A percentile compares a stretch with the other conserved stretches of the same genome.
Evolutionary conservation across 2,113 vertebrate species (phyloP).

Genomic region (Solea solea): DNA sequence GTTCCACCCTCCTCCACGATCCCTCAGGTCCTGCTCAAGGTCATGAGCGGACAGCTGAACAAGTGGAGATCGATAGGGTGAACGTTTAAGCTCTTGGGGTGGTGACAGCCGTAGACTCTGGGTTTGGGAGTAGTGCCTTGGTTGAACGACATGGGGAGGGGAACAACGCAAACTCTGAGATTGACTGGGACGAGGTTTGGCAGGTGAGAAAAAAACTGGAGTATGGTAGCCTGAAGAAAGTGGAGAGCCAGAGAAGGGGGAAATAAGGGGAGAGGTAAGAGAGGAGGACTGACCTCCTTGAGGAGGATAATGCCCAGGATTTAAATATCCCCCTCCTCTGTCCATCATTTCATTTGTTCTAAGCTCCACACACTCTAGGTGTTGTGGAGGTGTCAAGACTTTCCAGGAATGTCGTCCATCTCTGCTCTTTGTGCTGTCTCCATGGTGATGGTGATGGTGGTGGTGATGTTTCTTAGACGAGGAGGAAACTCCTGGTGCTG

Average conservation of each 20-base stretch:
- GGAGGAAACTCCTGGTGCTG: slow-evolving; percentile 76
- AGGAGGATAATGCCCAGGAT: slow-evolving; percentile 72
- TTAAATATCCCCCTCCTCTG: slow-evolving; percentile 75
- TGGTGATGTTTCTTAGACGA: slow-evolving; percentile 81
- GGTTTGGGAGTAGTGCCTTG: slow-evolving; percentile 74
- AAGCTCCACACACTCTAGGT: slow-evolving; percentile 85
- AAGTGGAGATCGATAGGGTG: slow-evolving; percentile 64
- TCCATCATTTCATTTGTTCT: slow-evolving; percentile 71
- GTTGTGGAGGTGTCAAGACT: slow-evolving; percentile 88
- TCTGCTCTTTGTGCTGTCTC: slow-evolving; percentile 72
- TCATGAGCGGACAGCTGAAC: slow-evolving; percentile 80
- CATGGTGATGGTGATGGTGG: slow-evolving; percentile 72
- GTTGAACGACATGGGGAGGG: slow-evolving; percentile 66
- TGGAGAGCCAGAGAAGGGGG: slow-evolving; percentile 80
- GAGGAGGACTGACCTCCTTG: slow-evolving; percentile 65
- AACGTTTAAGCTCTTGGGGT: slow-evolving; percentile 66
- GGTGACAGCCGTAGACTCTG: slow-evolving; percentile 78
- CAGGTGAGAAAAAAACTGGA: slow-evolving; percentile 81
- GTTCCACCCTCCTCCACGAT: slow-evolving; percentile 67
- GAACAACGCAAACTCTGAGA: slow-evolving; percentile 77
- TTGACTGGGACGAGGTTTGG: slow-evolving; percentile 77
- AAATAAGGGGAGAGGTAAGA: slow-evolving; percentile 78
- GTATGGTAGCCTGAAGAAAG: slow-evolving; percentile 80
- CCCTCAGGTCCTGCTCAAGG: slow-evolving; percentile 76
- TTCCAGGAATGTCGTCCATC: slow-evolving; percentile 90